Evolutionary conservation across 2,888 invertebrate species (phyloP), one percentile per base, ranked within the genome.

Genomic region (Eulithis prunata): DNA sequence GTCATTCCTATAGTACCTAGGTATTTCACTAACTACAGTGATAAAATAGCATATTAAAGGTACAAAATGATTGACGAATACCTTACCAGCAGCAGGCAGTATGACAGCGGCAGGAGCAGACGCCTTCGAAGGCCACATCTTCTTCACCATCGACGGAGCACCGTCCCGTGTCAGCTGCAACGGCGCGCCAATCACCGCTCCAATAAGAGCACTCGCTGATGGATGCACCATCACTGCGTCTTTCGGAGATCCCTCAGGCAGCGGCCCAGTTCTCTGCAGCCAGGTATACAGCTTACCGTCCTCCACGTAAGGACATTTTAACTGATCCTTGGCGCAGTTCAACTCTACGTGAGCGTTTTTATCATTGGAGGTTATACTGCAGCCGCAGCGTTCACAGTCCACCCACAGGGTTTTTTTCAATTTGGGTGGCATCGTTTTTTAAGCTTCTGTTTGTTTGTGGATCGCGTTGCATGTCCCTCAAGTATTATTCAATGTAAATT

Each of bases 311-410:
- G 92, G 92, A 65, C 92, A 93, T 80, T 88, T 91, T 12, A 90
- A 74, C 75, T 90, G 91, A 76, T 93, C 87, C 72, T 85, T 87
- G 2, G 54, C 77, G 81, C 96, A 96, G 77, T 93, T 90, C 45
- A 83, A 78, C 66, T 90, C 90, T 52, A 84, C 69, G 71, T 96
- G 96, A 69, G 81, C 70, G 60, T 93, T 91, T 71, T 90, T 85
- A 74, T 96, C 95, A 80, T 95, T 96, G 51, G 93, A 90, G 58
- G 93, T 84, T 78, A 96, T 81, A 70, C 84, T 91, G 55, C 92
- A 89, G 4, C 88, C 84, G 78, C 96, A 96, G 47, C 86, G 90
- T 52, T 95, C 95, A 79, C 96, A 96, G 61, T 94, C 93, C 21
- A 94, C 88, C 95, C 96, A 96, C 6, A 91, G 80, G 2, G 94